phyloP scores from a whole-genome alignment of 2,113 vertebrate genomes.

The Neopipo cinnamomea region DNA sequence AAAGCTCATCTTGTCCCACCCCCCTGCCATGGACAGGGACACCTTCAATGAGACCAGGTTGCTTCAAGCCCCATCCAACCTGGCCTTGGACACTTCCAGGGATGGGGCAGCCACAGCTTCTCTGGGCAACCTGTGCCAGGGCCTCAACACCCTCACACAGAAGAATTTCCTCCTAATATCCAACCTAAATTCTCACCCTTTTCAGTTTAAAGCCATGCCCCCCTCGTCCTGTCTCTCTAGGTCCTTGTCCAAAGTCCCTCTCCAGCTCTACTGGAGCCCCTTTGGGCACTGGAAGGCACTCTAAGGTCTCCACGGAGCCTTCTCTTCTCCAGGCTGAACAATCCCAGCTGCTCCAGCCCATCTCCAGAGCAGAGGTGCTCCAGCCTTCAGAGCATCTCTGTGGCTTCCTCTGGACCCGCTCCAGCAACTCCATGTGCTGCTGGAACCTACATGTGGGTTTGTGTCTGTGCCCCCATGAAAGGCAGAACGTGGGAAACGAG shows the following conservation, averaged over 20 bases:
- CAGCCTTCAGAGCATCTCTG: neutral
- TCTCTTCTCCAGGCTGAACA: neutral
- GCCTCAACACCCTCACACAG: neutral
- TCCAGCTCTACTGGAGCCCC: neutral
- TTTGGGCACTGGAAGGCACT: neutral
- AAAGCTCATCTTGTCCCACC: neutral
- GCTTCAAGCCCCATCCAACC: accelerated
- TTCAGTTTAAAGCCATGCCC: neutral
- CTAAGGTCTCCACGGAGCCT: neutral
- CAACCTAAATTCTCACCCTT: neutral
- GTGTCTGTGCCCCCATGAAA: accelerated
- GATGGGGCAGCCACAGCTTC: neutral
- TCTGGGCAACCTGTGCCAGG: neutral
- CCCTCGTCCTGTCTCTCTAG: neutral
- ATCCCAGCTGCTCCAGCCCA: neutral
- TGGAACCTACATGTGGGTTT: accelerated
- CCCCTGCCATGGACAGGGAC: neutral
- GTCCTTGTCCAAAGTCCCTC: neutral
- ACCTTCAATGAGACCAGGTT: accelerated
- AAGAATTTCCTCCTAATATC: neutral
- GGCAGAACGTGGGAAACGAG: accelerated
- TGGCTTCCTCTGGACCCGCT: neutral
- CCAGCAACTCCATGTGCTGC: neutral
- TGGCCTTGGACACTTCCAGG: neutral
- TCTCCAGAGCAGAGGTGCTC: neutral